Evolutionary conservation across 2,888 invertebrate species (phyloP).

Genomic region (Tanytarsus gracilentus): DNA sequence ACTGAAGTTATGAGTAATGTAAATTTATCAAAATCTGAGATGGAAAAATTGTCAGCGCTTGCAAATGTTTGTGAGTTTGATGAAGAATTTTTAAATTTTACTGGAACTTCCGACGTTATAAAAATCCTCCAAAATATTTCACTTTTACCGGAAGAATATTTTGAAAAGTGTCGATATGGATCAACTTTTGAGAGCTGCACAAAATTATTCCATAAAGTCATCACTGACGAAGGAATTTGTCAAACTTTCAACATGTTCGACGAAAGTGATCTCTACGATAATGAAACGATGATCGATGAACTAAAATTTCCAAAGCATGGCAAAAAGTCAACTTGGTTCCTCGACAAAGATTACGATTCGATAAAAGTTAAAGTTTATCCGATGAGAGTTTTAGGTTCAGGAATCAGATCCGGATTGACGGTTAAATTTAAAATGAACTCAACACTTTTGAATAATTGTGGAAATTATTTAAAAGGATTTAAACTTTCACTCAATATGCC

Average conservation of each 20-base stretch:
- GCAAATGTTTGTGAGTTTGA: conserved; percentile 16
- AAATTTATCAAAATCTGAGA: conserved; percentile 25
- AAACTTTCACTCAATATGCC: conserved; percentile 16
- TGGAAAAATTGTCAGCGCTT: background rate
- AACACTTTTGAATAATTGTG: conserved; percentile 56
- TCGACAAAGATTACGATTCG: conserved; percentile 53
- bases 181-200: conserved; percentile 45
- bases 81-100: background rate
- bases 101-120: background rate
- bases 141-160: conserved; percentile 45
- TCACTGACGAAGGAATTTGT: conserved; percentile 63
- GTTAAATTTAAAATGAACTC: conserved; percentile 52
- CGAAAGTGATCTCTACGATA: conserved; percentile 46
- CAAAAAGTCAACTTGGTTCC: conserved; percentile 47
- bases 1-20: conserved; percentile 43
- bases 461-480: conserved; percentile 60
- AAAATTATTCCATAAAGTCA: conserved; percentile 51
- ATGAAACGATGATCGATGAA: conserved; percentile 36
- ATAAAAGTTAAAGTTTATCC: conserved; percentile 50
- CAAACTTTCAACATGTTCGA: conserved; percentile 59
- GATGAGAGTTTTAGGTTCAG: conserved; percentile 53
- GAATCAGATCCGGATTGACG: conserved; percentile 56
- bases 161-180: conserved; percentile 53
- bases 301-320: conserved; percentile 33
- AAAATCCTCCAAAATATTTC: background rate